Conservation (phyloP, 2,797 vertebrate genomes). For the Peromyscus eremicus region DNA sequence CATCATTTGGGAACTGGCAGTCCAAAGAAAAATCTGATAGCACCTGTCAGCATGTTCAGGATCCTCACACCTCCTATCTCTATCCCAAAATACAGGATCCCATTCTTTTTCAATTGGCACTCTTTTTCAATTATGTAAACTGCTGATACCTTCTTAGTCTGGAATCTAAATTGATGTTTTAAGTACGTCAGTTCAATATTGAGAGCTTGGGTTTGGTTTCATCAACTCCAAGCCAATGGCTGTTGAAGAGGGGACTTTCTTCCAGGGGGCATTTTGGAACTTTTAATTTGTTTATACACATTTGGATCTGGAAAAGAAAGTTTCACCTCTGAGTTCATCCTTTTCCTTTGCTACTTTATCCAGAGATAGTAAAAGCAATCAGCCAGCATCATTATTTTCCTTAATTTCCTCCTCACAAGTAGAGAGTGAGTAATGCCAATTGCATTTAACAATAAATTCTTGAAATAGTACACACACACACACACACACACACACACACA, state of each 20-base stretch:
- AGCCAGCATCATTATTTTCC: background rate
- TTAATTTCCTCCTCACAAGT: background rate
- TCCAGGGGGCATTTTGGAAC: background rate
- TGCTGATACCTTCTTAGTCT: background rate
- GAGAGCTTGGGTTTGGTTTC: background rate
- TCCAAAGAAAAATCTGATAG: background rate
- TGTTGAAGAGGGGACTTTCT: background rate
- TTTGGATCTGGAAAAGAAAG: background rate
- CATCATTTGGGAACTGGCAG: background rate
- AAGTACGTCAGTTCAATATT: background rate
- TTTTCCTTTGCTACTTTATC: background rate
- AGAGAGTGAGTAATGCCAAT: background rate
- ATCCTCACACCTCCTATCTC: background rate
- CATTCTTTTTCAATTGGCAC: background rate
- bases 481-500: background rate
- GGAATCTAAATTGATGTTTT: no score
- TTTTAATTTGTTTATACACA: background rate
- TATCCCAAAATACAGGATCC: background rate
- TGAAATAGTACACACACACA: background rate
- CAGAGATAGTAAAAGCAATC: background rate
- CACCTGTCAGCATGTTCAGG: background rate
- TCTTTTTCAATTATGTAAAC: background rate
- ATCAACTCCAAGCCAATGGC: background rate
- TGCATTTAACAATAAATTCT: background rate
- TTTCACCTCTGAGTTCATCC: background rate